These are phyloP conservation scores for Eucriotettix oculatus DNA, from an alignment of 2,888 invertebrate genomes.

Conservation along the genomic window DNA sequence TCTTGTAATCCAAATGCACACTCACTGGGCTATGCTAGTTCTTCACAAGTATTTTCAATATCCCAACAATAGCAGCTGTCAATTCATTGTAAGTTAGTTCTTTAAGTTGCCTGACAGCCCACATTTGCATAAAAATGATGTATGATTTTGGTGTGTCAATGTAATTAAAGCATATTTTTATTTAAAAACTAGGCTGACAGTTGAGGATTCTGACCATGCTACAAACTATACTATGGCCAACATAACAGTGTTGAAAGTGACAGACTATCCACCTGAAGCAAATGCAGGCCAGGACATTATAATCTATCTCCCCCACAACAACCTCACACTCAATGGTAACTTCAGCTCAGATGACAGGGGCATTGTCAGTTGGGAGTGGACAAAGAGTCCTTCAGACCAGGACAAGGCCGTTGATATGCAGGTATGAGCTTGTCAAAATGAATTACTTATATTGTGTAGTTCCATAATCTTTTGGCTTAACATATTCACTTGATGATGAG, in stretches of 20 bases:
- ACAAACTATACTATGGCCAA: conserved; percentile 75
- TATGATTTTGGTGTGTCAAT: too few species aligned
- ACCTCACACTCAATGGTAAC: conserved; percentile 74
- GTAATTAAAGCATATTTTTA: neutral
- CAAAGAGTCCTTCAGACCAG: conserved; percentile 71
- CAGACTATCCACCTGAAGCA: conserved; percentile 89
- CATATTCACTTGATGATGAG: too few species aligned
- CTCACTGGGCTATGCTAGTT: too few species aligned
- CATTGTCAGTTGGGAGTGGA: conserved; percentile 91
- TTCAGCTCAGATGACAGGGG: conserved; percentile 85
- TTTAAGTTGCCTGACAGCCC: too few species aligned
- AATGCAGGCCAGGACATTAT: conserved; percentile 85
- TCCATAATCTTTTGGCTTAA: too few species aligned
- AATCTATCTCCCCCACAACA: conserved; percentile 76
- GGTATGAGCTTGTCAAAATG: conserved; percentile 19
- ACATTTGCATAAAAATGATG: too few species aligned
- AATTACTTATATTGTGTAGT: neutral
- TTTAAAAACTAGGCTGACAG: conserved; percentile 45
- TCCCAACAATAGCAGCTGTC: too few species aligned
- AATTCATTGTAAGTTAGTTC: too few species aligned
- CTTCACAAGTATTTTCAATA: too few species aligned
- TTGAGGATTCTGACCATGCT: conserved; percentile 78
- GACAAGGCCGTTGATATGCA: conserved; percentile 88
- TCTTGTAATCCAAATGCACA: too few species aligned
- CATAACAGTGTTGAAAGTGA: conserved; percentile 76